A percentile compares a stretch with the other conserved stretches of the same genome.
These are phyloP conservation scores for Amblyteles armatorius DNA, from an alignment of 2,888 invertebrate genomes.

Conservation along the genomic window DNA sequence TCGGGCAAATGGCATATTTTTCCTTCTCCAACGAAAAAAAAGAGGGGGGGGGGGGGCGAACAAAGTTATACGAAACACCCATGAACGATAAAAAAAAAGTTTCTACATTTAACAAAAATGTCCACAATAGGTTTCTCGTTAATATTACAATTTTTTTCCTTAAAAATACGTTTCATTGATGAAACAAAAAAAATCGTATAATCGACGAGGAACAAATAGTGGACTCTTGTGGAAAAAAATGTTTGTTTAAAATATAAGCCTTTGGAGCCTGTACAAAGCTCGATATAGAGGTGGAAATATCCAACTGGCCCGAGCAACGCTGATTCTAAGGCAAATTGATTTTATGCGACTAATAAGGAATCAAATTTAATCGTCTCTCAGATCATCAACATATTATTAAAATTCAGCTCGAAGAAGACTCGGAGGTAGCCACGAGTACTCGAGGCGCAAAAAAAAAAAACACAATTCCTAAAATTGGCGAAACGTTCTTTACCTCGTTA, in stretches of 20 bases:
- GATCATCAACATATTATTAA: background rate
- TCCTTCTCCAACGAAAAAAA: background rate
- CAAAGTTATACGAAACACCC: too few species aligned
- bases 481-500: background rate
- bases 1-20: constrained; percentile 16
- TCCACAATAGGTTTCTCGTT: background rate
- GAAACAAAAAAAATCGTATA: background rate
- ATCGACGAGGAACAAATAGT: background rate
- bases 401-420: background rate
- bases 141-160: background rate
- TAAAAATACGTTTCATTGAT: background rate
- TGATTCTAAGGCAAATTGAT: background rate
- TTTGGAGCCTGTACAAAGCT: background rate
- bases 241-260: background rate
- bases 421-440: background rate
- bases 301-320: background rate
- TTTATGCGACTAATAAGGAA: background rate
- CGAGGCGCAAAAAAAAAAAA: background rate
- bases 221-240: background rate
- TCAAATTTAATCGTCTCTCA: background rate
- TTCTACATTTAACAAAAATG: too few species aligned
- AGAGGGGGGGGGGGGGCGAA: too few species aligned
- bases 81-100: too few species aligned
- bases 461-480: background rate
- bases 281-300: background rate